Conservation (phyloP, 1,140 invertebrate genomes). For the Ladona fulva region DNA sequence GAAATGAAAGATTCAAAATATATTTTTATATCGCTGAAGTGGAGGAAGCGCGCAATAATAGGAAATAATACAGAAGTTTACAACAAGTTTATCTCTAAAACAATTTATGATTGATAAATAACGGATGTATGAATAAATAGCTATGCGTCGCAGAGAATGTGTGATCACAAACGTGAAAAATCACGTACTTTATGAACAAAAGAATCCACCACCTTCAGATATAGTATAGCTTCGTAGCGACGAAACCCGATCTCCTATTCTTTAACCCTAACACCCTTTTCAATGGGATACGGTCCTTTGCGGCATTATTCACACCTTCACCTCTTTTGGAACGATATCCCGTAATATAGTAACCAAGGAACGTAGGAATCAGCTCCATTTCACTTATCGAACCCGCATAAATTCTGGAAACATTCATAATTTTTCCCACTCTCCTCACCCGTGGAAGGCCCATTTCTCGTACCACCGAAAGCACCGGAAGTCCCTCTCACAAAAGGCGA, state of each 20-base stretch:
- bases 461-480: background rate
- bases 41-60: no score
- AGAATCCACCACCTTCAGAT: no score
- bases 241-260: background rate
- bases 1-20: no score
- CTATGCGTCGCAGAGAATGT: no score
- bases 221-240: no score
- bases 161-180: no score
- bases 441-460: background rate
- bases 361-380: background rate
- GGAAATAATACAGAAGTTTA: no score
- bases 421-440: background rate
- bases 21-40: no score
- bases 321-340: background rate
- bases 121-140: no score
- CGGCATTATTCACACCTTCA: background rate
- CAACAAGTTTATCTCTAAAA: no score
- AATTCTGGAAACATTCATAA: background rate
- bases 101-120: no score
- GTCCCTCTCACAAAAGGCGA: background rate
- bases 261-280: background rate
- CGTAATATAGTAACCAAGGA: background rate
- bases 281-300: background rate
- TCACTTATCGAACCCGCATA: conserved; percentile 8
- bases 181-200: no score